Percentiles rank a stretch among this genome's conserved stretches.
These are phyloP conservation scores for Isichthys henryi DNA, from an alignment of 2,113 vertebrate genomes.

Conservation along the genomic window DNA sequence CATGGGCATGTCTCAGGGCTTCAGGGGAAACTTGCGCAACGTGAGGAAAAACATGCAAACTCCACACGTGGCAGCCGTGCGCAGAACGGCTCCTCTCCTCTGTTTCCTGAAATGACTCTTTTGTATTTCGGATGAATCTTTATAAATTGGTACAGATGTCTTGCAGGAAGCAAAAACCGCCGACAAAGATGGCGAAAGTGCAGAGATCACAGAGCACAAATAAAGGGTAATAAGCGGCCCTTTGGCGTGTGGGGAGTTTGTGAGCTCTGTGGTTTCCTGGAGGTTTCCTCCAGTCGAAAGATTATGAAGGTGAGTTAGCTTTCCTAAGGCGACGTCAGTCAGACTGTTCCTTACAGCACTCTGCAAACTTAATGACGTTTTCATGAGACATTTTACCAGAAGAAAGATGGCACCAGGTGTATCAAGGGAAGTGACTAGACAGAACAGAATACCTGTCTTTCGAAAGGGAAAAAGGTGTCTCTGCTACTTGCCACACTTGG, in stretches of 20 bases:
- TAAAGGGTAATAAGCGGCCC: neutral
- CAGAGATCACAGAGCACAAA: neutral
- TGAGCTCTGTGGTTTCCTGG: neutral
- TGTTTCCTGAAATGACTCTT: neutral
- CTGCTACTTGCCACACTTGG: neutral
- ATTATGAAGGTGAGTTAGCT: neutral
- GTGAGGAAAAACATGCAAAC: neutral
- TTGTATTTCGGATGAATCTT: neutral
- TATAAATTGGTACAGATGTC: neutral
- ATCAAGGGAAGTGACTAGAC: neutral
- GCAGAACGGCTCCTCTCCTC: neutral
- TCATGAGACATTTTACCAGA: neutral
- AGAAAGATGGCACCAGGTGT: neutral
- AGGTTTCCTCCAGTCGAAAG: neutral
- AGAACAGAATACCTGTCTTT: neutral
- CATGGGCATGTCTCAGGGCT: neutral
- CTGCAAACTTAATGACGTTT: neutral
- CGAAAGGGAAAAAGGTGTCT: neutral
- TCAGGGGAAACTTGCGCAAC: neutral
- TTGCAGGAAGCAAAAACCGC: neutral
- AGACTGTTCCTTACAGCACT: neutral
- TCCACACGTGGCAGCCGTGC: too few relatives aligned
- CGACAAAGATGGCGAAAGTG: neutral
- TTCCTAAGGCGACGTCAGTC: neutral
- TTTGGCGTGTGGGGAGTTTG: neutral